Percentiles rank a stretch among this genome's conserved stretches.
Evolutionary conservation across 1,140 invertebrate genomes (phyloP).

Genomic region (Drosophila busckii): DNA sequence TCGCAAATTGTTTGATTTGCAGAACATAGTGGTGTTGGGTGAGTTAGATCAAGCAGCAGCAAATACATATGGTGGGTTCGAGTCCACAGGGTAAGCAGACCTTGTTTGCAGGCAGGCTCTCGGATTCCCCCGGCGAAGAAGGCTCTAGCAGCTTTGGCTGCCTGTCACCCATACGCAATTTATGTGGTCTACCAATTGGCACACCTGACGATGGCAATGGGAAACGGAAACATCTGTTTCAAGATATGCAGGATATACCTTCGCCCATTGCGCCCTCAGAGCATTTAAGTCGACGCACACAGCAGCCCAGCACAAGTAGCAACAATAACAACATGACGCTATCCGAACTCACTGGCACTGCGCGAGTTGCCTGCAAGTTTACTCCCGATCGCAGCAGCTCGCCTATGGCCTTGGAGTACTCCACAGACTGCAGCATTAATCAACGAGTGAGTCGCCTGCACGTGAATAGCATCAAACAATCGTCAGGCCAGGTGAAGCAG

Average conservation of each 20-base stretch:
- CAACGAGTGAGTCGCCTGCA: conserved; percentile 49
- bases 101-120: conserved; percentile 58
- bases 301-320: conserved; percentile 19
- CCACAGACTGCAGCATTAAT: conserved; percentile 55
- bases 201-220: conserved; percentile 52
- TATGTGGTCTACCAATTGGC: conserved; percentile 46
- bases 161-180: conserved; percentile 66
- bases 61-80: conserved; percentile 48
- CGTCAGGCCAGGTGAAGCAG: conserved; percentile 1
- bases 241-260: conserved; percentile 46
- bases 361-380: conserved; percentile 36
- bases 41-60: conserved; percentile 32
- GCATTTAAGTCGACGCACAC: conserved; percentile 39
- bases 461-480: conserved; percentile 43
- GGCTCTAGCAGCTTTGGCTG: conserved; percentile 64
- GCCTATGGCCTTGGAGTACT: conserved; percentile 49
- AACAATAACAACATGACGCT: conserved; percentile 28
- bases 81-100: conserved; percentile 62
- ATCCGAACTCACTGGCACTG: conserved; percentile 34
- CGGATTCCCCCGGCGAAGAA: conserved; percentile 47
- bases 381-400: conserved; percentile 71
- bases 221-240: conserved; percentile 37
- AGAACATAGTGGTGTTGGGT: conserved; percentile 56
- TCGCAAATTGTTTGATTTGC: conserved; percentile 68
- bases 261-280: conserved; percentile 62